Evolutionary conservation across 1,140 invertebrate species (phyloP), one percentile per base, ranked within the genome.

Genomic region (Littorina saxatilis): DNA sequence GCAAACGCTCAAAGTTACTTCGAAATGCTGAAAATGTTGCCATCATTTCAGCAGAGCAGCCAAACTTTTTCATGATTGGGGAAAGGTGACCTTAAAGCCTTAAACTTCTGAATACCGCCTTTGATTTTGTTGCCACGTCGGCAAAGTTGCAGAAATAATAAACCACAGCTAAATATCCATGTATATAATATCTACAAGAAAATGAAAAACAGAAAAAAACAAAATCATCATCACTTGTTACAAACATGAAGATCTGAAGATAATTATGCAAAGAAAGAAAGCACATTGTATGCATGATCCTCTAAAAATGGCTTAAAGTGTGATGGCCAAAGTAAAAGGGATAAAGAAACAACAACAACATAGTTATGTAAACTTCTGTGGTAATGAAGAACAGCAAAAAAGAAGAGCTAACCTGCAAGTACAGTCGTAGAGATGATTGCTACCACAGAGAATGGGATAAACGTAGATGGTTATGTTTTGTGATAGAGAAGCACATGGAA

Each of bases 131-230:
- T n/a, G n/a, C n/a, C n/a, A n/a, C n/a, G n/a, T n/a, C n/a, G n/a
- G n/a, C n/a, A n/a, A n/a, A n/a, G n/a, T n/a, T n/a, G n/a, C n/a
- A n/a, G n/a, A n/a, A n/a, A n/a, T n/a, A n/a, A n/a, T n/a, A n/a
- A n/a, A n/a, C n/a, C n/a, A n/a, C n/a, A n/a, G n/a, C n/a, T n/a
- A n/a, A n/a, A n/a, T n/a, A n/a, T n/a, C n/a, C n/a, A n/a, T n/a
- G n/a, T n/a, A n/a, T n/a, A n/a, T n/a, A n/a, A n/a, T n/a, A n/a
- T n/a, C n/a, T n/a, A n/a, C n/a, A n/a, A n/a, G n/a, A n/a, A n/a
- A n/a, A n/a, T n/a, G 11, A 52, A 5, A 55, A 52, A 55, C 3
- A 52, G 1, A 76, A 5, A 83, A 72, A 61, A 17, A 77, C 43
- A 23, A 32, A 17, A 50, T 27, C 17, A 40, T 2, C 5, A 4